Conservation (phyloP, 2,797 vertebrate genomes). For the Acridotheres tristis region DNA sequence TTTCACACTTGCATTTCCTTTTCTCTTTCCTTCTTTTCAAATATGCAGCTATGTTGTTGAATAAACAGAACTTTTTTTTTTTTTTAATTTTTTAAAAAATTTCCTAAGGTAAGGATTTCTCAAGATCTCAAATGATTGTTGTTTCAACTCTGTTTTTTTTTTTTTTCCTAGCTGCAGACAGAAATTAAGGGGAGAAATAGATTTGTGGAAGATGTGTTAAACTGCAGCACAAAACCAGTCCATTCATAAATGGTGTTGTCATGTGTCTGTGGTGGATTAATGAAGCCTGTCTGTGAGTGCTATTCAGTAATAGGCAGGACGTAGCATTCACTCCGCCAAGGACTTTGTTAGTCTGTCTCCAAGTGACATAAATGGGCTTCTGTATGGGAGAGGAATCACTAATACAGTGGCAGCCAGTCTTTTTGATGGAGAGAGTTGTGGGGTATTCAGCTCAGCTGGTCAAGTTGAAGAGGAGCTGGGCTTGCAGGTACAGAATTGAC, state of each 20-base stretch:
- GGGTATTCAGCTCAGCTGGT: not conserved
- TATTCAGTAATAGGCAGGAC: not conserved
- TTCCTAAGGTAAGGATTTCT: conserved; percentile 16
- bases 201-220: not conserved
- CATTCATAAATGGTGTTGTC: not conserved
- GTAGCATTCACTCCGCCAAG: not conserved
- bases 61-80: not conserved
- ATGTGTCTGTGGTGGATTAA: conserved; percentile 26
- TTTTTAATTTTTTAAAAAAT: not conserved
- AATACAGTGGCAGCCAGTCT: not conserved
- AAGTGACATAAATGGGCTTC: not conserved
- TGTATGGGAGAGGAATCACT: not conserved
- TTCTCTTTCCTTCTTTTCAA: not conserved
- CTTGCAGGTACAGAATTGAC: not conserved
- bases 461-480: not conserved
- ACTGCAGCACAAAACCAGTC: not conserved
- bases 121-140: not conserved
- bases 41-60: not conserved
- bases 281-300: not conserved
- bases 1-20: conserved; percentile 21
- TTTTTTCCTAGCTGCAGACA: not conserved
- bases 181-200: not conserved
- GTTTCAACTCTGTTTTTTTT: not conserved
- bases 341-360: conserved; percentile 20
- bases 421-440: not conserved